Evolutionary conservation across 2,888 invertebrate genomes (phyloP), one percentile per base, ranked within the genome.

Genomic region (Eristalis intricaria): DNA sequence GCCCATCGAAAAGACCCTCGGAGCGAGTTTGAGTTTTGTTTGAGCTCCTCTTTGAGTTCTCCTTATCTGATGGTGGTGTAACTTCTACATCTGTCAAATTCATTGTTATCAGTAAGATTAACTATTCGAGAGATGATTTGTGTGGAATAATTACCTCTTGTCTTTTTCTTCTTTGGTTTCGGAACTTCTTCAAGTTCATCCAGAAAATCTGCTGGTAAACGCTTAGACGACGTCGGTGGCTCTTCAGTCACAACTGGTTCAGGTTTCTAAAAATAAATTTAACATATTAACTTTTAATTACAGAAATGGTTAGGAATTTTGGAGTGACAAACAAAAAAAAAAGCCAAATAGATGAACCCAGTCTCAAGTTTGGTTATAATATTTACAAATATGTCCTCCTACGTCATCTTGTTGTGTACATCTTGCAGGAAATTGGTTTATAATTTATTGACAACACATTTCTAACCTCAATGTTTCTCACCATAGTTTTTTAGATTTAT

Each of bases 201-300:
- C 19, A 90, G 75, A 4, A 89, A 60, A 23, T 89, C 80, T 23
- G 60, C 8, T 8, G 89, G 78, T 13, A 89, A 66, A 26, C 88
- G 85, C 70, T 89, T 89, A 35, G 76, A 23, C 15, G 58, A 56
- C 11, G 4, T 32, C 7, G 5, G 2, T 0, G 13, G 56, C 10
- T 66, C 13, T 1, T 35, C 11, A n/a, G 11, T 15, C 5, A 22
- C 5, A 4, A 35, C 56, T 1, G 35, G 26, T 56, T 82, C 70
- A 43, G 60, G 29, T 19, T 61, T 19, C 89, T 89, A 66, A 65
- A 64, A 15, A 29, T 40, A 56, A 35, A 8, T 13, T 5, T 10
- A 58, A n/a, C 15, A 2, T 4, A 15, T 43, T 43, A 13, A 2
- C 4, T 0, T 38, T 10, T 43, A 15, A 15, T 43, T 35, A 35